Percentiles rank a stretch among this genome's conserved stretches.
Evolutionary conservation across 1,140 invertebrate genomes (phyloP).

Genomic region (Cheumatopsyche charites): DNA sequence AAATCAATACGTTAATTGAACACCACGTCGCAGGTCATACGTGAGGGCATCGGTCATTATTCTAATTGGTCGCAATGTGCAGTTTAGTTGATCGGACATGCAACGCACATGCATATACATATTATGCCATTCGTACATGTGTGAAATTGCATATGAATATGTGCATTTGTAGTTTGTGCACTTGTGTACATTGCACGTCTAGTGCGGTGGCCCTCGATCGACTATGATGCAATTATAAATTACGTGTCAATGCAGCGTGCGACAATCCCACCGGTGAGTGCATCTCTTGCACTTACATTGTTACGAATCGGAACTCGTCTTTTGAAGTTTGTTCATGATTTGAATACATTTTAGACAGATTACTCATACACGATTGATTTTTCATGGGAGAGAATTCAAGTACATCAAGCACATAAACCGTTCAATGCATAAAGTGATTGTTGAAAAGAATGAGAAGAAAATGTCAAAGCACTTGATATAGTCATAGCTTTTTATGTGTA

Average conservation of each 20-base stretch:
- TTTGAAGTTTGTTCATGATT: neutral
- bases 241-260: slow-evolving; percentile 45
- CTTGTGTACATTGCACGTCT: neutral
- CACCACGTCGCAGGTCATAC: neutral
- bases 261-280: slow-evolving; percentile 42
- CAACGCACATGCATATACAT: no score
- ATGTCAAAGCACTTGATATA: no score
- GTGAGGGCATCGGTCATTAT: slow-evolving; percentile 20
- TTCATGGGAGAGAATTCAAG: no score
- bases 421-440: no score
- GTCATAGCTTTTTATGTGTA: no score
- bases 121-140: neutral
- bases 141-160: no score
- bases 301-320: slow-evolving; percentile 3
- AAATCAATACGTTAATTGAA: slow-evolving; percentile 8
- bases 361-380: no score
- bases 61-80: slow-evolving; percentile 30
- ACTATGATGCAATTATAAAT: slow-evolving; percentile 48
- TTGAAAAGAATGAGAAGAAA: no score
- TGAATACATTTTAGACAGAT: no score
- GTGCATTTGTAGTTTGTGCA: no score
- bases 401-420: no score
- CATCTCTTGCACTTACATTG: slow-evolving; percentile 22
- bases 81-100: slow-evolving; percentile 18
- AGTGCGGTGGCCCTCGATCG: slow-evolving; percentile 16